Evolutionary conservation across 2,113 vertebrate genomes (phyloP).

Genomic region (Seriola rivoliana): DNA sequence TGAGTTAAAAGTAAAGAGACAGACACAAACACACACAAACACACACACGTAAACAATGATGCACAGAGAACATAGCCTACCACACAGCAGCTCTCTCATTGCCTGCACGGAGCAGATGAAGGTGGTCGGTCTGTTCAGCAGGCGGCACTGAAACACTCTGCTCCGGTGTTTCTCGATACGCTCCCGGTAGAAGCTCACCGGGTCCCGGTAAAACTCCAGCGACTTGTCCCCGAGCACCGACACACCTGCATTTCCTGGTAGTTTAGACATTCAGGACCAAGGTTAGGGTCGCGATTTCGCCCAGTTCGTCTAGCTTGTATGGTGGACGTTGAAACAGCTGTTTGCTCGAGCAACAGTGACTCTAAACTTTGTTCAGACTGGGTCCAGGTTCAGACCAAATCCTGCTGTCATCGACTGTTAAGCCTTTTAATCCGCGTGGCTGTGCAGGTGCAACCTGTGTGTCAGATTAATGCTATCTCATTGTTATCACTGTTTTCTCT

Average conservation of each 20-base stretch:
- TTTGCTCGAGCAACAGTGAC: background rate
- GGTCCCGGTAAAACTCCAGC: conserved; percentile 81
- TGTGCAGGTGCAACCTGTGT: background rate
- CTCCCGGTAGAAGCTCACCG: conserved; percentile 73
- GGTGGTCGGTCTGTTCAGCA: conserved; percentile 79
- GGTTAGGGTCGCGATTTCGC: background rate
- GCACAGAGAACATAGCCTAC: conserved; percentile 48
- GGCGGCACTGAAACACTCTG: conserved; percentile 74
- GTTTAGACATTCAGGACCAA: conserved; percentile 67
- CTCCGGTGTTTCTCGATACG: conserved; percentile 70
- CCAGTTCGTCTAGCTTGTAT: background rate
- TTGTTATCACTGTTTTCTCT: conserved; percentile 8
- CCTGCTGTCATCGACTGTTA: background rate
- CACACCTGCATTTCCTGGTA: conserved; percentile 76
- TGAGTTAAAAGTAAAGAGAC: too few relatives aligned
- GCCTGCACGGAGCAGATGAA: conserved; percentile 77
- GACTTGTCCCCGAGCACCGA: conserved; percentile 79
- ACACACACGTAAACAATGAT: too few relatives aligned
- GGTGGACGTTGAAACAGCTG: background rate
- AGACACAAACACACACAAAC: background rate
- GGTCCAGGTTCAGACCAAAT: background rate
- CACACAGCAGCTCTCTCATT: conserved; percentile 75
- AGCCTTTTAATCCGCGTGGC: background rate
- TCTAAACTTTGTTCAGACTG: background rate
- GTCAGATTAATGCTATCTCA: conserved; percentile 25